phyloP scores from a whole-genome alignment of 1,140 invertebrate species.

The Diuraphis noxia region DNA sequence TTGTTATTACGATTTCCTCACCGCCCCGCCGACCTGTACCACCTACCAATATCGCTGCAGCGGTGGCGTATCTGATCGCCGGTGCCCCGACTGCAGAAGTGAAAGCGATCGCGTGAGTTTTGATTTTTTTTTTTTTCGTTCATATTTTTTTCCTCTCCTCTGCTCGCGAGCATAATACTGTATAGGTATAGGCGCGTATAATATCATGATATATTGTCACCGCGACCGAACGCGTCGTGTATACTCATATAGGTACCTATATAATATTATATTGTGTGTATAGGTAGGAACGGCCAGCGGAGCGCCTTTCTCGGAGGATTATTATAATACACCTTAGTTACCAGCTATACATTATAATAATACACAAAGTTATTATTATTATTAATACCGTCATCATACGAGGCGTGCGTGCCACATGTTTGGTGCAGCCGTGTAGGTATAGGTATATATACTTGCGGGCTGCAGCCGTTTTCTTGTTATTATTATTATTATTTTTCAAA shows the following conservation, averaged over 20 bases:
- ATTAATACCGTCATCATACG: not conserved
- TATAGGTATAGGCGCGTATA: not conserved
- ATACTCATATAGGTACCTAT: not conserved
- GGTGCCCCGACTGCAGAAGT: slow-evolving; percentile 34
- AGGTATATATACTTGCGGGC: too few relatives aligned
- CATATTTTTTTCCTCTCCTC: not conserved
- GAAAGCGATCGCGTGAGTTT: slow-evolving; percentile 27
- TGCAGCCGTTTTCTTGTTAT: not conserved
- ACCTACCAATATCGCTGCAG: not conserved
- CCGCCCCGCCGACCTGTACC: not conserved
- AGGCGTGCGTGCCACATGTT: not conserved
- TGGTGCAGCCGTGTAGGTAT: too few relatives aligned
- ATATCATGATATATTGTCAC: not conserved
- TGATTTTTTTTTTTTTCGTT: slow-evolving; percentile 19
- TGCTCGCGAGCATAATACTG: not conserved
- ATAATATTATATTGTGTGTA: not conserved
- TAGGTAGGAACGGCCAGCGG: not conserved
- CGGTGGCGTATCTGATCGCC: slow-evolving; percentile 48
- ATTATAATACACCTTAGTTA: not conserved
- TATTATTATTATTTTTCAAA: too few relatives aligned
- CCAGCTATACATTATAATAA: not conserved
- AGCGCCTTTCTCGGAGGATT: not conserved
- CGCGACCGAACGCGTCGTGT: not conserved
- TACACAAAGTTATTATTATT: not conserved
- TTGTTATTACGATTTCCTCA: slow-evolving; percentile 52